phyloP scores from a whole-genome alignment of 2,888 invertebrate genomes.

The Lasioglossum malachurum region DNA sequence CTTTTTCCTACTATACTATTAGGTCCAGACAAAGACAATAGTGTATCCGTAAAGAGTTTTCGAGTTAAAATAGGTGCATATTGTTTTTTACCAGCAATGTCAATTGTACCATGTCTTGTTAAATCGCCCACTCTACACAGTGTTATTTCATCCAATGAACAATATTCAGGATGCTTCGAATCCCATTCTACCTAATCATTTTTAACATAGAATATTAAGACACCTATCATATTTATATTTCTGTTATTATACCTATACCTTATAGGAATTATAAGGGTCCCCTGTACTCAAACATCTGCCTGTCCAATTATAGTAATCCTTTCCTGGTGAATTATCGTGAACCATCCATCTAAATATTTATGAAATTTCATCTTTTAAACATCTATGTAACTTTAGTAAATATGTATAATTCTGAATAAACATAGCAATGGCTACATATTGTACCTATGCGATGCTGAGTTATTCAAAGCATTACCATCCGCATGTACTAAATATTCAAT shows the following conservation, averaged over 20 bases:
- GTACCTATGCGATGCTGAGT: constrained; percentile 88
- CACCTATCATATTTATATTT: constrained; percentile 20
- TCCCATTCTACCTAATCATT: constrained; percentile 87
- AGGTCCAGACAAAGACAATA: constrained; percentile 91
- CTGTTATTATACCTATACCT: constrained; percentile 83
- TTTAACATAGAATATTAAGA: not conserved
- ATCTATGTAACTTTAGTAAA: constrained; percentile 1
- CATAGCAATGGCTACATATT: not conserved
- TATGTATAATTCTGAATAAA: constrained; percentile 2
- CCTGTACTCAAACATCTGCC: constrained; percentile 93
- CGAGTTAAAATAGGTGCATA: constrained; percentile 89
- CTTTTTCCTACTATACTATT: constrained; percentile 92
- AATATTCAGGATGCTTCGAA: constrained; percentile 87
- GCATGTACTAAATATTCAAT: constrained; percentile 94
- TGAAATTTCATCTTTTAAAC: not conserved
- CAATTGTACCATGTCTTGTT: constrained; percentile 89
- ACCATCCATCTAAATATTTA: constrained; percentile 90
- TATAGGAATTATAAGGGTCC: constrained; percentile 91
- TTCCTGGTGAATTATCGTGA: constrained; percentile 91
- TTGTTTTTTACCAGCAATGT: constrained; percentile 91
- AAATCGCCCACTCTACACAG: constrained; percentile 92
- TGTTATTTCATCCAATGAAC: constrained; percentile 86
- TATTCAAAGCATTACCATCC: constrained; percentile 92
- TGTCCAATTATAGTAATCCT: constrained; percentile 96
- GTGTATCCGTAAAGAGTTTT: constrained; percentile 91